phyloP scores from a whole-genome alignment of 2,797 vertebrate species.

The Echiichthys vipera region DNA sequence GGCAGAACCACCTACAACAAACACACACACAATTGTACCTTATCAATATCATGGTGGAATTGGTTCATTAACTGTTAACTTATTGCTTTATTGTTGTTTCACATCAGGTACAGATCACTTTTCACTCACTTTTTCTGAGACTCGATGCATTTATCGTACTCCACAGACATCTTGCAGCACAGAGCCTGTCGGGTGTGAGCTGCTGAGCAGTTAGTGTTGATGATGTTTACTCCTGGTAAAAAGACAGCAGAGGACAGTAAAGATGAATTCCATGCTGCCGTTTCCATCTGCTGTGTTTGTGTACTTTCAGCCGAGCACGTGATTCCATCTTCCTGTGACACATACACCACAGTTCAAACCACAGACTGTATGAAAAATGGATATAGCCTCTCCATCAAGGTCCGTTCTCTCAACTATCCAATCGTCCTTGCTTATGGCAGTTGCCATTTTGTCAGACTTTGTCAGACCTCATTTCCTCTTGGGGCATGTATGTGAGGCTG shows the following conservation, averaged over 20 bases:
- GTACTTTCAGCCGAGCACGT: no score
- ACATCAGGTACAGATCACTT: not conserved
- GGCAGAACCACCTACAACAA: constrained; percentile 95
- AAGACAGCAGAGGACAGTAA: constrained; percentile 8
- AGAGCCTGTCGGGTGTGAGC: constrained; percentile 95
- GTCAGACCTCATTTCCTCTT: no score
- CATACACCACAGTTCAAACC: not conserved
- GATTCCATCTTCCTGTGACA: not conserved
- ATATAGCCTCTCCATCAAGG: no score
- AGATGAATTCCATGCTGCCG: not conserved
- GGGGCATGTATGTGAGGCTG: no score
- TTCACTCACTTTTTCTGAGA: constrained; percentile 93
- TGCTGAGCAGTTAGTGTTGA: constrained; percentile 98
- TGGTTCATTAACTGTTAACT: no score
- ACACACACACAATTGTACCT: not conserved
- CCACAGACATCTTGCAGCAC: constrained; percentile 99
- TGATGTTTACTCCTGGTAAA: constrained; percentile 86
- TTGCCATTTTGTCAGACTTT: no score
- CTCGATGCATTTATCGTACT: constrained; percentile 97
- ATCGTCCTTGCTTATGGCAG: no score
- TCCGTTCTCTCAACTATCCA: no score
- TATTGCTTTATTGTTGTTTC: not conserved
- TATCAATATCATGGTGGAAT: no score
- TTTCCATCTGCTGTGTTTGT: not conserved
- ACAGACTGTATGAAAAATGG: no score